These are phyloP conservation scores for Capromys pilorides DNA, from an alignment of 2,797 vertebrate genomes.

Conservation along the genomic window DNA sequence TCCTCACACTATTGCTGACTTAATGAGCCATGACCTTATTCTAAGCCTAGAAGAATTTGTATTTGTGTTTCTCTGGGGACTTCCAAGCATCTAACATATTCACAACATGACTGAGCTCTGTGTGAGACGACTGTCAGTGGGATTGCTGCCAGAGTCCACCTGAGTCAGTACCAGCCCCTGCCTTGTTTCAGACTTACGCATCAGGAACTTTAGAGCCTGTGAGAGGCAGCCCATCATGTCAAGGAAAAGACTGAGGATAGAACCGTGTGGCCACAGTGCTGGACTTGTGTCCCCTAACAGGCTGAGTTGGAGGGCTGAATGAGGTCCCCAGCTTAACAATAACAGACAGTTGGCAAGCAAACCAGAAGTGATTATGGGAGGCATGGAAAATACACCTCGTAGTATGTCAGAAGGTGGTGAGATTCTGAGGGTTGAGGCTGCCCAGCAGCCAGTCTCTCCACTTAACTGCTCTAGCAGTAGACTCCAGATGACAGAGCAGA, in stretches of 20 bases:
- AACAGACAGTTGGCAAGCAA: not conserved
- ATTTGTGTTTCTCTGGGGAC: not conserved
- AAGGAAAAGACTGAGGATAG: not conserved
- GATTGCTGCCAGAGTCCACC: not conserved
- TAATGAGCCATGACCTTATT: not conserved
- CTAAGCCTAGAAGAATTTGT: not conserved
- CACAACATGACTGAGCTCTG: not conserved
- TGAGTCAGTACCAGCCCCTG: not conserved
- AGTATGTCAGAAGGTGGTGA: not conserved
- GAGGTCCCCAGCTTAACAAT: not conserved
- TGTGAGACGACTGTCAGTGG: not conserved
- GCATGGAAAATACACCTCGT: not conserved
- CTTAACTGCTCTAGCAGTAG: too few relatives aligned
- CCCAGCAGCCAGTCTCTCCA: too few relatives aligned
- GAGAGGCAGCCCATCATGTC: not conserved
- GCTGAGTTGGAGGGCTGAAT: not conserved
- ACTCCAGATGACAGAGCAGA: not conserved
- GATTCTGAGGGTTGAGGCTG: not conserved
- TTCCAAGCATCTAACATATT: not conserved
- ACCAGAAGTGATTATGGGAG: not conserved
- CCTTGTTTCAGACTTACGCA: not conserved
- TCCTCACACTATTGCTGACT: not conserved
- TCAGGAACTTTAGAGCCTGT: not conserved
- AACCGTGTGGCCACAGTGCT: not conserved
- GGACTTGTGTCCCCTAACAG: rapidly evolving